Evolutionary conservation across 2,888 invertebrate species (phyloP).

Genomic region (Crepidodera aurea): DNA sequence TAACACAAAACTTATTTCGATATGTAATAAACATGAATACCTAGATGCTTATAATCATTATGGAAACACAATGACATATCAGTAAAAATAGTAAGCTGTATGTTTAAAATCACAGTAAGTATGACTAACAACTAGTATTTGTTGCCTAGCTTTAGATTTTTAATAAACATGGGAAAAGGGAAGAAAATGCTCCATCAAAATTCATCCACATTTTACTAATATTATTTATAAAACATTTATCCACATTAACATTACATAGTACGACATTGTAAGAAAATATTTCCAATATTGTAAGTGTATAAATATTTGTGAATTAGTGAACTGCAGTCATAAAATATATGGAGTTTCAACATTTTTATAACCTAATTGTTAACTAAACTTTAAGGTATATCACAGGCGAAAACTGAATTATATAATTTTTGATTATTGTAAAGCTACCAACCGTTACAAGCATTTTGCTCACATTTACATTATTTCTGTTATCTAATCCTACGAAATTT

Average conservation of each 20-base stretch:
- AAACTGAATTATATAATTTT: background rate
- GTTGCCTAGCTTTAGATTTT: constrained; percentile 22
- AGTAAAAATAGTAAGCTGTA: too few species aligned
- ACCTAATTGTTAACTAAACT: background rate
- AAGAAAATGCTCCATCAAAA: constrained; percentile 5
- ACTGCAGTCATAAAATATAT: constrained; percentile 19
- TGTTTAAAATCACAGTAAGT: too few species aligned
- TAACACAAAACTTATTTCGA: too few species aligned
- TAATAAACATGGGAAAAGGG: constrained; percentile 15
- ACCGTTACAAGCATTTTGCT: too few species aligned
- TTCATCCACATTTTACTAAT: constrained; percentile 3
- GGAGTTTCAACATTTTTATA: constrained; percentile 12
- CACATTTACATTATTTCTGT: too few species aligned
- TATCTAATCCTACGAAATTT: too few species aligned
- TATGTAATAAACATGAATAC: too few species aligned
- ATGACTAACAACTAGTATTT: too few species aligned
- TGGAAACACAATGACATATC: too few species aligned
- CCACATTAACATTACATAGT: background rate
- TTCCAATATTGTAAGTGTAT: background rate
- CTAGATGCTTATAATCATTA: too few species aligned
- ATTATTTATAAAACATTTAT: constrained; percentile 4
- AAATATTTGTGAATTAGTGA: background rate
- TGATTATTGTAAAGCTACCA: background rate
- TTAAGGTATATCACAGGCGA: background rate
- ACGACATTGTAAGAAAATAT: constrained; percentile 23